These are phyloP conservation scores for Synodontis membranacea DNA, from an alignment of 2,113 vertebrate species.

Conservation along the genomic window DNA sequence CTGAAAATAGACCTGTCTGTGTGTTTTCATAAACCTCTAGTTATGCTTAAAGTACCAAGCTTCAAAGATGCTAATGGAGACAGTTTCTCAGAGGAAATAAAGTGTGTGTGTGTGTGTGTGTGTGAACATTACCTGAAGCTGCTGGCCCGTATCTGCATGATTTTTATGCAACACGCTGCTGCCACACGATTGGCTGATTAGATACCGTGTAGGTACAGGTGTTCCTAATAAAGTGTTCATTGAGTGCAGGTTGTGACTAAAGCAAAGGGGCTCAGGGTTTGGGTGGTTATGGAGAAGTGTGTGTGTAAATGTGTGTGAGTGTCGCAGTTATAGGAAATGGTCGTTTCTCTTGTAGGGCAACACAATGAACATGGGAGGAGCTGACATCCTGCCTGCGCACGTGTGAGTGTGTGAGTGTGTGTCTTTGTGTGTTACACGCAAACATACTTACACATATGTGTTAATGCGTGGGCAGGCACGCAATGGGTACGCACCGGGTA, in stretches of 20 bases:
- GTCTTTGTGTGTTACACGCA: slow-evolving; percentile 3
- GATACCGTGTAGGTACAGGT: not conserved
- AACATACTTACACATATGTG: not conserved
- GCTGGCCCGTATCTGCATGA: not conserved
- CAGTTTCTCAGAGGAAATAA: not conserved
- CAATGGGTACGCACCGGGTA: not conserved
- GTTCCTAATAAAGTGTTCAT: not conserved
- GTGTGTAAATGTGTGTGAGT: slow-evolving; percentile 29
- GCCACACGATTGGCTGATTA: not conserved
- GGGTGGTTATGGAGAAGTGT: slow-evolving; percentile 25
- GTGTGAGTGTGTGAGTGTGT: slow-evolving; percentile 31
- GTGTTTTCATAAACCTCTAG: not conserved
- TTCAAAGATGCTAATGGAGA: not conserved
- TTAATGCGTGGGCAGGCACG: not conserved
- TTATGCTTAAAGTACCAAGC: no score
- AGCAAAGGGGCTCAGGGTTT: slow-evolving; percentile 40
- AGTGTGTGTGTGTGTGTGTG: not conserved
- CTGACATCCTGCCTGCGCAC: slow-evolving; percentile 50
- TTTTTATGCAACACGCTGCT: not conserved
- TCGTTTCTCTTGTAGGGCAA: slow-evolving; percentile 43
- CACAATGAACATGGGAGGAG: slow-evolving; percentile 58
- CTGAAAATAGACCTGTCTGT: not conserved
- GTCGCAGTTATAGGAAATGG: slow-evolving; percentile 48
- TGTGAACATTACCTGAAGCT: not conserved
- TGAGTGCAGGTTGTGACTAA: not conserved